Base-by-base conservation (phyloP, 2,888 invertebrate species). In the Melieria picta region DNA sequence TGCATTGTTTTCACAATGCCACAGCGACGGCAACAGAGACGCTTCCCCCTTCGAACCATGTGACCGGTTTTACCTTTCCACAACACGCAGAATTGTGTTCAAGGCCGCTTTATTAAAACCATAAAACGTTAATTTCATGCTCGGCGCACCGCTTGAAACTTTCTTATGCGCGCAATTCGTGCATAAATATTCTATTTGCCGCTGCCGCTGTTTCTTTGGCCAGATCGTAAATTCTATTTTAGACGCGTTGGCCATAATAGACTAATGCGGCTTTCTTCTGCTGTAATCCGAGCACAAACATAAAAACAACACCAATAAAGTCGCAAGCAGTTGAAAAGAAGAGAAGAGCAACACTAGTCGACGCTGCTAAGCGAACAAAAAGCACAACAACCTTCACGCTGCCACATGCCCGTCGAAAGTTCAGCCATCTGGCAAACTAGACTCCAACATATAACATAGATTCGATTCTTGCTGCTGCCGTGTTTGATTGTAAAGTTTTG, bases 31-130 rank as follows among this genome's bases (percentile, higher is more conserved):
- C 45, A 43, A 45, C 30, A 42, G 60, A 16, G 60, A 45, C 52
- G 50, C 60, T 60, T 61, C 43, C 52, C 61, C n/a, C 11, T 60
- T 67, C 52, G 67, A 67, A 52, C 45, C 60, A 60, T 52, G 45
- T 58, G 57, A 58, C 30, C 5, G 43, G 42, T 58, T 48, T 48
- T 50, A 30, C 11, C 10, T 5, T 9, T 9, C 43, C 10, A 9
- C 4, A 10, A 5, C 48, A 16, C 30, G 9, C 43, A 16, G 5
- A 6, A 16, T 10, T 16, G 4, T 13, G 75, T 81, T 82, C 81
- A 81, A 81, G 81, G 83, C 82, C 82, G 78, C 79, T 82, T 82
- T 81, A 80, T 81, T 79, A 81, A 80, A 79, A 80, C 80, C 80
- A 78, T 82, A 80, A 82, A 63, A 81, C 80, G 79, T 79, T 78